Evolutionary conservation across 2,888 invertebrate species (phyloP).

Genomic region (Baronia brevicornis): DNA sequence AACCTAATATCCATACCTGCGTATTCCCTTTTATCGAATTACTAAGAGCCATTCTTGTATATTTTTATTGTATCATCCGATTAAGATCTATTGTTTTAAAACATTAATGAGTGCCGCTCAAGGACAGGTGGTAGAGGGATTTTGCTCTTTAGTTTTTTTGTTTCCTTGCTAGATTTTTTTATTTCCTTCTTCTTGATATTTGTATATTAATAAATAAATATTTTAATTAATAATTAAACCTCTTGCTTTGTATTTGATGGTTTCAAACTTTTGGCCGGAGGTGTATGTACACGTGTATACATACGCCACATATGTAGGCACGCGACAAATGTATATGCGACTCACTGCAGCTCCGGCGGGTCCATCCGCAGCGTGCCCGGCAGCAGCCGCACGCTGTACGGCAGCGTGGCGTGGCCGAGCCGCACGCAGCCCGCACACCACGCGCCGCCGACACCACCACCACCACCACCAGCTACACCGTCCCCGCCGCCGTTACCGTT

Average conservation of each 20-base stretch:
- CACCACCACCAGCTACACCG: slow-evolving; percentile 15
- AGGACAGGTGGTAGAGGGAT: too few species aligned
- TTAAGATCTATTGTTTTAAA: too few species aligned
- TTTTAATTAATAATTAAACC: background rate
- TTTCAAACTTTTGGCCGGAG: too few species aligned
- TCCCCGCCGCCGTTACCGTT: slow-evolving; percentile 10
- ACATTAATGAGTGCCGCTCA: too few species aligned
- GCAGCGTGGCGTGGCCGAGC: slow-evolving; percentile 45
- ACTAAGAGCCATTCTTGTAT: too few species aligned
- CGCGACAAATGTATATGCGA: slow-evolving; percentile 5
- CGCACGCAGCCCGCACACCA: slow-evolving; percentile 58
- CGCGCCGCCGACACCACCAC: slow-evolving; percentile 24
- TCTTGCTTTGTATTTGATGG: too few species aligned
- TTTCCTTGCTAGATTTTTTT: too few species aligned
- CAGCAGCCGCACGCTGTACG: slow-evolving; percentile 45
- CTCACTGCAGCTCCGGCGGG: slow-evolving; percentile 36
- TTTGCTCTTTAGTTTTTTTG: too few species aligned
- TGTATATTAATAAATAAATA: background rate
- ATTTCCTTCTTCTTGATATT: too few species aligned
- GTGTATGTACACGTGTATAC: background rate
- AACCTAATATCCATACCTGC: background rate
- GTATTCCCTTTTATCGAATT: too few species aligned
- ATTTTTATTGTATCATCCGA: too few species aligned
- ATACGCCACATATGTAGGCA: too few species aligned
- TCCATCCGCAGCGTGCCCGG: slow-evolving; percentile 37